Conservation (phyloP, 2,888 invertebrate species). For the Napeogenes sylphis region DNA sequence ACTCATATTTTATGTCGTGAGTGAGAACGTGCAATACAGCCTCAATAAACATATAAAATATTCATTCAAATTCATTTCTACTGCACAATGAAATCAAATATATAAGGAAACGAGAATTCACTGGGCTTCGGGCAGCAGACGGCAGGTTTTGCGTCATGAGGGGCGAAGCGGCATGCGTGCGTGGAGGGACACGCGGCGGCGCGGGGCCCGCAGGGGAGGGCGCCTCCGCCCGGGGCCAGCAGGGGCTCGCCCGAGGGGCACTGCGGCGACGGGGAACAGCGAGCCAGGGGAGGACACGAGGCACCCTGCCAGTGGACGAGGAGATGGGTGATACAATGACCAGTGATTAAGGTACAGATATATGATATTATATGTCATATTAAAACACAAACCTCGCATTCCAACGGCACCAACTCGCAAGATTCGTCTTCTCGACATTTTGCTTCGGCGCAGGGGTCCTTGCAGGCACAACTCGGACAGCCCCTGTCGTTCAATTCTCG, state of each 20-base stretch:
- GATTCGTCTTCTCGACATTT: slow-evolving; percentile 81
- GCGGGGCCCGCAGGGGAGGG: slow-evolving; percentile 83
- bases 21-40: too few species aligned
- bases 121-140: slow-evolving; percentile 93
- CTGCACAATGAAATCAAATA: neutral
- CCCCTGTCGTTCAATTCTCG: slow-evolving; percentile 72
- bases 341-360: neutral
- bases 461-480: slow-evolving; percentile 86
- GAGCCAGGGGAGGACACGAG: slow-evolving; percentile 87
- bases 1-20: too few species aligned
- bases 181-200: slow-evolving; percentile 89
- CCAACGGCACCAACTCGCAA: slow-evolving; percentile 65
- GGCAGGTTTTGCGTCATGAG: slow-evolving; percentile 85
- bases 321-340: neutral
- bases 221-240: slow-evolving; percentile 61
- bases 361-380: too few species aligned
- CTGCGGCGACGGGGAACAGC: slow-evolving; percentile 81
- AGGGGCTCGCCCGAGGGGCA: slow-evolving; percentile 61
- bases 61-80: too few species aligned
- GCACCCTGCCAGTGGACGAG: slow-evolving; percentile 53
- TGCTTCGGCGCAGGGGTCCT: slow-evolving; percentile 86
- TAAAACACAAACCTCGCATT: slow-evolving; percentile 54
- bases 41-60: too few species aligned
- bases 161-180: slow-evolving; percentile 90
- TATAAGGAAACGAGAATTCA: slow-evolving; percentile 49